Conservation (phyloP, 2,797 vertebrate genomes). For the Gallinago nigripennis region DNA sequence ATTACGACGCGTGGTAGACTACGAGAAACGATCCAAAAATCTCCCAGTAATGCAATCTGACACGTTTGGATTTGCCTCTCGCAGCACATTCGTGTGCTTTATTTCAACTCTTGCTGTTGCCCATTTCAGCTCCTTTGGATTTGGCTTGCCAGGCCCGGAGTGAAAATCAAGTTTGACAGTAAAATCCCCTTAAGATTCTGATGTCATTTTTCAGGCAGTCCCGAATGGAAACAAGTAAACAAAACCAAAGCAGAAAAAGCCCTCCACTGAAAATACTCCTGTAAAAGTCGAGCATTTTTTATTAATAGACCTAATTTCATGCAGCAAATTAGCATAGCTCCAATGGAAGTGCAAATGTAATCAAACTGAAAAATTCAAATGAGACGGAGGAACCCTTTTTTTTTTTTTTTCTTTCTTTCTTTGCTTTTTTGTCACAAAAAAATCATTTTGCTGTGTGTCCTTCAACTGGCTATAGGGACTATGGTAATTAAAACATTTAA, state of each 20-base stretch:
- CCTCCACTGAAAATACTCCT: neutral
- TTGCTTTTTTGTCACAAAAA: conserved; percentile 53
- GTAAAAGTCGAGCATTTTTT: conserved; percentile 14
- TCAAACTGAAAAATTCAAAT: conserved; percentile 74
- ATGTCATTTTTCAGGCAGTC: neutral
- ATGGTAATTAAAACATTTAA: conserved; percentile 96
- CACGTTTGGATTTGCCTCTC: accelerated
- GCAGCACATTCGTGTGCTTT: accelerated
- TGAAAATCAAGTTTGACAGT: neutral
- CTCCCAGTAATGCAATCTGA: accelerated
- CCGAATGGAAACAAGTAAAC: neutral
- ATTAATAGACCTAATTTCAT: conserved; percentile 77
- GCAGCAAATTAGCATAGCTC: conserved; percentile 75
- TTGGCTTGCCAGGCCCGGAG: neutral
- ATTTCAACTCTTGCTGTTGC: accelerated
- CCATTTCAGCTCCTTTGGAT: neutral
- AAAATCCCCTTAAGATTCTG: neutral
- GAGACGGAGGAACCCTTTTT: conserved; percentile 60
- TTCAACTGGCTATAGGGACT: conserved; percentile 85
- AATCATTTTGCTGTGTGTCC: conserved; percentile 85
- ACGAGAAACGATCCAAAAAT: accelerated
- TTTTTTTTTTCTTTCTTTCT: conserved; percentile 34
- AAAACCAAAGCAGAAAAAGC: neutral
- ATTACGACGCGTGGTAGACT: accelerated
- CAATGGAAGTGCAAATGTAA: conserved; percentile 78